Conservation (phyloP, 2,888 invertebrate genomes). For the Ypsolopha scabrella region DNA sequence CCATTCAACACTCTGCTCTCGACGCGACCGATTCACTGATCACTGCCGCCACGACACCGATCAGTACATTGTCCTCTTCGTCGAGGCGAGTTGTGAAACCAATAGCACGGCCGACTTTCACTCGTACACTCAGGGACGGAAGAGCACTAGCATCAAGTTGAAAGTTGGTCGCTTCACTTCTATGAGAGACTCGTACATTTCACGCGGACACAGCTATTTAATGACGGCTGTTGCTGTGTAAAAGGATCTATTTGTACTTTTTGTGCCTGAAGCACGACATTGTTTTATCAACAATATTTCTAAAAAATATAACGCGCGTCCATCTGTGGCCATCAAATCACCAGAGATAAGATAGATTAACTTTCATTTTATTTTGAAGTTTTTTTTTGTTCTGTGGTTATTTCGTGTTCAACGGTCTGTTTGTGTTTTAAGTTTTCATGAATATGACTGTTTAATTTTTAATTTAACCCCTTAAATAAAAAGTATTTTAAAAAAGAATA, state of each 20-base stretch:
- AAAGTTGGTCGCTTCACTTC: neutral
- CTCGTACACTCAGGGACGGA: neutral
- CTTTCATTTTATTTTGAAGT: neutral
- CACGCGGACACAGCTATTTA: neutral
- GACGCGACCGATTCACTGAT: neutral
- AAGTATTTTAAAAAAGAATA: too few relatives aligned
- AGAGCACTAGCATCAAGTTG: too few relatives aligned
- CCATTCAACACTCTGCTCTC: constrained; percentile 6
- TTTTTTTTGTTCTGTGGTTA: neutral
- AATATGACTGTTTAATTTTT: too few relatives aligned
- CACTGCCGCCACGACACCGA: neutral
- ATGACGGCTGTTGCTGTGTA: too few relatives aligned
- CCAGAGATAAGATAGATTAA: constrained; percentile 31
- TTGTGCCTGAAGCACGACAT: neutral
- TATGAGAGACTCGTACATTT: neutral
- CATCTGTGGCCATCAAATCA: constrained; percentile 16
- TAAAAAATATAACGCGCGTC: constrained; percentile 39
- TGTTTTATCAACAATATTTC: constrained; percentile 13
- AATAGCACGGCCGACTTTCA: neutral
- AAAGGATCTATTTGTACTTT: too few relatives aligned
- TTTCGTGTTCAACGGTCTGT: neutral
- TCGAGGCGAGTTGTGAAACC: neutral
- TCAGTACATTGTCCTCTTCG: neutral
- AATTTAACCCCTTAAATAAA: too few relatives aligned
- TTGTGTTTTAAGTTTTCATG: too few relatives aligned